Evolutionary conservation across 2,888 invertebrate genomes (phyloP), one percentile per base, ranked within the genome.

Genomic region (Eudasyphora cyanicolor): DNA sequence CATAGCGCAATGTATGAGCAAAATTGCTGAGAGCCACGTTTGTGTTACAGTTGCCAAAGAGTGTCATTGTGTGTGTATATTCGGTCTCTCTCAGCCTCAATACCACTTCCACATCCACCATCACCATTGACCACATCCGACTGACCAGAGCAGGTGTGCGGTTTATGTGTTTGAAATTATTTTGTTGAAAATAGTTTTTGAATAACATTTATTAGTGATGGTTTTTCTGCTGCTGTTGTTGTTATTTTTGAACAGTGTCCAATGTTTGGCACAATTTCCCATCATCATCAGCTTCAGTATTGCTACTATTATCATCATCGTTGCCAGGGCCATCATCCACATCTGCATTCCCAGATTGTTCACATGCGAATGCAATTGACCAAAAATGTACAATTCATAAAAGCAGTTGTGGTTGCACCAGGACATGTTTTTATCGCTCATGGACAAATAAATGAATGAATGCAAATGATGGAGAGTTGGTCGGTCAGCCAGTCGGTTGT

Each of bases 331-430:
- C 64, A 64, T 17, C 8, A 32, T 17, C 32, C 27, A 19, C 12
- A 38, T 57, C 8, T 42, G 12, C 12, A 19, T 21, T 21, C 12
- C 21, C n/a, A n/a, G 1, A 29, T 21, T 64, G 35, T 64, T n/a
- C 67, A 21, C 42, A 76, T 78, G 81, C n/a, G n/a, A 79, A 71
- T 84, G 51, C 75, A 84, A 84, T 84, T 81, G 84, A 84, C 78
- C 84, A 84, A 79, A 60, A 82, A 81, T 67, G 60, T 76, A 76
- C 74, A 82, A 54, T 51, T 64, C 62, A 74, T 70, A 81, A 81
- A 80, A 38, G 42, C 45, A 60, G 64, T 76, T 84, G 78, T 76
- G 84, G 81, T 81, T 79, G 73, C n/a, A 67, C 19, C 71, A 79
- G 71, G 81, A 79, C 84, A 84, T 67, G 84, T 71, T 67, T 73